Evolutionary conservation across 23 tunicate species (phyloP).

Genomic region (Oikopleura albicans): DNA sequence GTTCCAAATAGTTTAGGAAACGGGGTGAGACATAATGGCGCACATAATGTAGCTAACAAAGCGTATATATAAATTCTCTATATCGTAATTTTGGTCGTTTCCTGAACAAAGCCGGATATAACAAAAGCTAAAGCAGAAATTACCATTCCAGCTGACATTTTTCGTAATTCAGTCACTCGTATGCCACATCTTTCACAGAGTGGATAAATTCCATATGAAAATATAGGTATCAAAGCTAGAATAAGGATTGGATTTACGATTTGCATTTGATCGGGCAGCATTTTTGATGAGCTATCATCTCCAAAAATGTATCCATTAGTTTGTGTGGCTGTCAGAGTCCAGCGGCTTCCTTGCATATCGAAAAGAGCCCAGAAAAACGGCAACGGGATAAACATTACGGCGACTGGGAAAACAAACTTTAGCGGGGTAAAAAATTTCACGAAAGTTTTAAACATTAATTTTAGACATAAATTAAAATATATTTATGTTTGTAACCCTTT

Average conservation of each 20-base stretch:
- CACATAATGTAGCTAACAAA: too few relatives aligned
- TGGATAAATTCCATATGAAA: constrained; percentile 9
- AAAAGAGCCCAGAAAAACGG: constrained; percentile 97
- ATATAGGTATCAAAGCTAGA: constrained; percentile 59
- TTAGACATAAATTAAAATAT: not conserved
- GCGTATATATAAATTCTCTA: too few relatives aligned
- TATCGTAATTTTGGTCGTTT: too few relatives aligned
- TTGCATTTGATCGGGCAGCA: constrained; percentile 73
- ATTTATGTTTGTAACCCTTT: too few relatives aligned
- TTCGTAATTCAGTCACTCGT: not conserved
- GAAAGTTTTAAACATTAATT: not conserved
- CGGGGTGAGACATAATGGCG: too few relatives aligned
- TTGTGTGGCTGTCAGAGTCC: constrained; percentile 85
- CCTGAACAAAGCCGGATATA: constrained; percentile 10
- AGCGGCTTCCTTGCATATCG: constrained; percentile 88
- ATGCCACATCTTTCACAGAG: not conserved
- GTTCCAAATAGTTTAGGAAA: too few relatives aligned
- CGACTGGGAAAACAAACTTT: constrained; percentile 55
- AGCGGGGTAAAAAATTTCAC: not conserved
- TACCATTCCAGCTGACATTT: constrained; percentile 10
- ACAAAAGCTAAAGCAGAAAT: not conserved
- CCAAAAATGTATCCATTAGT: not conserved
- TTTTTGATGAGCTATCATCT: not conserved
- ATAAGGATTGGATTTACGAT: constrained; percentile 66
- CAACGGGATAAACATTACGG: constrained; percentile 68